Evolutionary conservation across 2,888 invertebrate genomes (phyloP).

Genomic region (Fabriciana adippe): DNA sequence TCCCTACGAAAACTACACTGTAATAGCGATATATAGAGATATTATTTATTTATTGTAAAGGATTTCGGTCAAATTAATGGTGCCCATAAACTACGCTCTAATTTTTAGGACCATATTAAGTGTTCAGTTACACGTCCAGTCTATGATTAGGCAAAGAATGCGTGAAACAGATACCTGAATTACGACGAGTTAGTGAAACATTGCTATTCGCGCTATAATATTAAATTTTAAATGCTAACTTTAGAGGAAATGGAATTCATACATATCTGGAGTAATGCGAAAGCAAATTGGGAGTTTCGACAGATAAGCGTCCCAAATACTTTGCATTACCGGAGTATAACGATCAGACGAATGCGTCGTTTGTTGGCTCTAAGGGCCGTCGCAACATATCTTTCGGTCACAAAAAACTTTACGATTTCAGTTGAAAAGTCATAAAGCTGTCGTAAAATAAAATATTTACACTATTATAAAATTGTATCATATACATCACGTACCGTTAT

Average conservation of each 20-base stretch:
- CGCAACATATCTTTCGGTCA: constrained; percentile 58
- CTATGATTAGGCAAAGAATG: constrained; percentile 76
- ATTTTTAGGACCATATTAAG: constrained; percentile 72
- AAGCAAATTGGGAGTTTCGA: constrained; percentile 5
- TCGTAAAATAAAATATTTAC: constrained; percentile 74
- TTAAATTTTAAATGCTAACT: constrained; percentile 30
- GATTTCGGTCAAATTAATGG: constrained; percentile 55
- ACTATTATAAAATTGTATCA: constrained; percentile 77
- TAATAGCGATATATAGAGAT: constrained; percentile 45
- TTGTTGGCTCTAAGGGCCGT: constrained; percentile 32
- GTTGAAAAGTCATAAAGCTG: constrained; percentile 61
- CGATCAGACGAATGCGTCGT: background rate
- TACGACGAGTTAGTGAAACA: constrained; percentile 52
- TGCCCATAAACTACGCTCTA: constrained; percentile 50
- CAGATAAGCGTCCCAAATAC: background rate
- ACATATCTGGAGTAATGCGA: constrained; percentile 29
- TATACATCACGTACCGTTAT: constrained; percentile 77
- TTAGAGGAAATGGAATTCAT: constrained; percentile 34
- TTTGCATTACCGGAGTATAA: no score
- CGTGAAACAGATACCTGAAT: constrained; percentile 73
- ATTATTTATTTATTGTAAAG: constrained; percentile 50
- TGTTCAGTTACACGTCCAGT: constrained; percentile 79
- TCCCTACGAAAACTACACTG: constrained; percentile 51
- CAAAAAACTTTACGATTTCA: constrained; percentile 58
- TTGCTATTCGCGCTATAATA: constrained; percentile 31